phyloP scores from a whole-genome alignment of 2,888 invertebrate genomes.

The Dryobotodes eremita region DNA sequence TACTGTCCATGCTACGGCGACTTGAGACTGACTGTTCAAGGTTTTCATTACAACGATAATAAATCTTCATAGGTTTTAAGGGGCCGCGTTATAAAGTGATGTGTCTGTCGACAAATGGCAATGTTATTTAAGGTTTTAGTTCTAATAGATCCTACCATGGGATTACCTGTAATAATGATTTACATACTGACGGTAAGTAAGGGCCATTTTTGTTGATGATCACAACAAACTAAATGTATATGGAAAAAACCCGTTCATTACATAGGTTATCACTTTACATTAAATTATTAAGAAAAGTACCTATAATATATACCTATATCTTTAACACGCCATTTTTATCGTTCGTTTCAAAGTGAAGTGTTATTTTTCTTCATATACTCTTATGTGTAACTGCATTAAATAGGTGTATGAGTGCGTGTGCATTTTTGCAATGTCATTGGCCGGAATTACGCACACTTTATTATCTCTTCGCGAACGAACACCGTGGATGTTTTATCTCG shows the following conservation, averaged over 20 bases:
- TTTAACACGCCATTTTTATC: background rate
- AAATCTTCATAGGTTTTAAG: conserved; percentile 23
- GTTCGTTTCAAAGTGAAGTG: background rate
- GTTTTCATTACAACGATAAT: conserved; percentile 43
- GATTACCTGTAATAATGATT: background rate
- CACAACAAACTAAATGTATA: background rate
- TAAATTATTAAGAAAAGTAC: background rate
- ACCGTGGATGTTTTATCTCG: background rate
- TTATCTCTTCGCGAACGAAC: background rate
- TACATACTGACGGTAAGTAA: background rate
- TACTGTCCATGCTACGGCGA: conserved; percentile 63
- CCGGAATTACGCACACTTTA: background rate
- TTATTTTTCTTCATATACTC: background rate
- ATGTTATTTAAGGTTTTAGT: background rate
- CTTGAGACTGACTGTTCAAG: conserved; percentile 53
- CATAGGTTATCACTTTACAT: background rate
- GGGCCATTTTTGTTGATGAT: background rate
- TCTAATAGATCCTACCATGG: background rate
- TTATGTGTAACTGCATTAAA: background rate
- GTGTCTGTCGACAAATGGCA: background rate
- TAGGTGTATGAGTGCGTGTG: background rate
- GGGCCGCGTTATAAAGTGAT: background rate
- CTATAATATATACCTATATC: background rate
- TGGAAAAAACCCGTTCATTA: conserved; percentile 2
- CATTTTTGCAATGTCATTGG: background rate